phyloP scores from a whole-genome alignment of 1,140 invertebrate genomes.

The Trypoxylus dichotomus region DNA sequence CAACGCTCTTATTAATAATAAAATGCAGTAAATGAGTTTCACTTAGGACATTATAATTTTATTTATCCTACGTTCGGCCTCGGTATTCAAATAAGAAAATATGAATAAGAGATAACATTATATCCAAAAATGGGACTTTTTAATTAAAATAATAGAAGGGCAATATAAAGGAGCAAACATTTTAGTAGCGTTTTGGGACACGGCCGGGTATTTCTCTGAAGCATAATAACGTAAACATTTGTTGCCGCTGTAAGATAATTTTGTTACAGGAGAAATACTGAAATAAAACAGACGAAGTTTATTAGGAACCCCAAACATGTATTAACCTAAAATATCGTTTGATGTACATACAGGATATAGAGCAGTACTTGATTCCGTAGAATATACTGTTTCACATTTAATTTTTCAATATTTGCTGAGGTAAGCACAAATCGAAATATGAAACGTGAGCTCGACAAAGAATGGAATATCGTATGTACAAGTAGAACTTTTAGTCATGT shows the following conservation, averaged over 20 bases:
- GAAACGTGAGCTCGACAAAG: no score
- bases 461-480: no score
- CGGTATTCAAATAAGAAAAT: background rate
- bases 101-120: background rate
- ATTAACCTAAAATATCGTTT: background rate
- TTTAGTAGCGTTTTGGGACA: background rate
- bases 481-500: no score
- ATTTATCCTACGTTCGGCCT: background rate
- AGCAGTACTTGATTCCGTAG: no score
- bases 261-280: background rate
- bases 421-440: no score
- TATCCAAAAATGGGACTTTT: background rate
- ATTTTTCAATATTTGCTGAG: no score
- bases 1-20: background rate
- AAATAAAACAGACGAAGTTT: background rate
- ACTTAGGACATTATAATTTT: conserved; percentile 7
- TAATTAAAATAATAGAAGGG: background rate
- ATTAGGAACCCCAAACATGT: background rate
- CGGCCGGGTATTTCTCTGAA: background rate
- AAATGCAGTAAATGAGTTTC: background rate
- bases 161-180: background rate
- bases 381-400: no score
- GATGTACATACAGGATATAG: no score
- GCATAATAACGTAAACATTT: background rate
- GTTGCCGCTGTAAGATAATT: background rate